Evolutionary conservation across 2,888 invertebrate genomes (phyloP).

Genomic region (Linnaemya vulpina): DNA sequence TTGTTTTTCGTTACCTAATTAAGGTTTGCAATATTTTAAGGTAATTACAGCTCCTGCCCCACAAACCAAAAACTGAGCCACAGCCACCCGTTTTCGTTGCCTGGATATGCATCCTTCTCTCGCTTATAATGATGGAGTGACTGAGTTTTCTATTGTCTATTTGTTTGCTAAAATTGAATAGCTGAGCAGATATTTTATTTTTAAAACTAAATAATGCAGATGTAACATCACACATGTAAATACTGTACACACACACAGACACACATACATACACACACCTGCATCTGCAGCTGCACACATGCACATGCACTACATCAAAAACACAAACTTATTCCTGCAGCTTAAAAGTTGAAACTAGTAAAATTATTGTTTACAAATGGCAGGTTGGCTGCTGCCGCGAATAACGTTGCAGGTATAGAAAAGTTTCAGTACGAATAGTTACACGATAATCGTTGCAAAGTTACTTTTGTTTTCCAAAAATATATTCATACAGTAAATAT

Average conservation of each 20-base stretch:
- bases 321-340: not conserved
- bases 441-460: slow-evolving; percentile 10
- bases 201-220: not conserved
- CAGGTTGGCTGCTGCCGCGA: not conserved
- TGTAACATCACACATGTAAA: not conserved
- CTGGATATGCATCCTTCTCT: not conserved
- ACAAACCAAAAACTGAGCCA: too few relatives aligned
- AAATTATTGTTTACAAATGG: not conserved
- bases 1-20: too few relatives aligned
- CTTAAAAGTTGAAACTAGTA: not conserved
- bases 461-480: slow-evolving; percentile 33
- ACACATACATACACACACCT: not conserved
- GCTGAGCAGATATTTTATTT: not conserved
- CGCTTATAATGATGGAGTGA: not conserved
- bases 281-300: too few relatives aligned
- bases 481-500: slow-evolving; percentile 17
- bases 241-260: too few relatives aligned
- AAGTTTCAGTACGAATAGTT: not conserved
- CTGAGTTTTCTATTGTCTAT: not conserved
- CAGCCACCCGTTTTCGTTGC: too few relatives aligned
- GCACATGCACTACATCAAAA: not conserved
- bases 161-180: not conserved
- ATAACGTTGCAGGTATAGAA: slow-evolving; percentile 18
- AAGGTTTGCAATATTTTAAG: too few relatives aligned
- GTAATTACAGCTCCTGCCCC: too few relatives aligned